A percentile compares a stretch with the other conserved stretches of the same genome.
These are phyloP conservation scores for Erythrolamprus reginae DNA, from an alignment of 2,113 vertebrate genomes.

Conservation along the genomic window DNA sequence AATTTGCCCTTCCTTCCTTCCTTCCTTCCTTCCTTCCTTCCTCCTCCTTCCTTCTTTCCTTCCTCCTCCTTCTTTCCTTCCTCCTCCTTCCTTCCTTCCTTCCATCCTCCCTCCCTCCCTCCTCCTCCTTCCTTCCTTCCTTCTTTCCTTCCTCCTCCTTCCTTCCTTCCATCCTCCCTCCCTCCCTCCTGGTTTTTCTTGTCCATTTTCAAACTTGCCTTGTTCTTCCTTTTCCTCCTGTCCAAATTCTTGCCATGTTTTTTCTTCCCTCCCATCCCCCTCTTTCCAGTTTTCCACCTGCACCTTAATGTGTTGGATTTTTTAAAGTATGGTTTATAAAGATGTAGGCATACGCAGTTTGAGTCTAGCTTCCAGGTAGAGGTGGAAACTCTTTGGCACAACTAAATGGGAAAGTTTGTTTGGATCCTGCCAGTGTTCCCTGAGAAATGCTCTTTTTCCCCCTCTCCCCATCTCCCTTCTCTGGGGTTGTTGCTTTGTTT, in stretches of 20 bases:
- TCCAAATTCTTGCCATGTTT: neutral
- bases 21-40: neutral
- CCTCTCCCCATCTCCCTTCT: neutral
- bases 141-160: neutral
- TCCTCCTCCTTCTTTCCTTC: no score
- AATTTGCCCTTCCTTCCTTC: neutral
- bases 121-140: neutral
- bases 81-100: no score
- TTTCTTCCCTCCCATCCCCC: neutral
- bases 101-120: no score
- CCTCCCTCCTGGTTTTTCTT: no score
- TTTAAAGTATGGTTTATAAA: neutral
- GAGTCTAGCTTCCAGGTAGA: neutral
- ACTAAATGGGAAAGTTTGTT: slow-evolving; percentile 19
- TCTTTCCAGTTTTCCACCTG: neutral
- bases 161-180: neutral
- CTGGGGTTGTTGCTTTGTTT: neutral
- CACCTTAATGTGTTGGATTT: neutral
- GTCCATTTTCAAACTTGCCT: neutral
- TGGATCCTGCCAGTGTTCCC: neutral
- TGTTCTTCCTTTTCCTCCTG: neutral
- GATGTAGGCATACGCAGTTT: neutral
- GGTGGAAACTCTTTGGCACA: neutral
- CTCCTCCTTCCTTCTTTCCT: neutral
- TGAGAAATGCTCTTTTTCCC: neutral